A percentile compares a stretch with the other conserved stretches of the same genome.
phyloP scores from a whole-genome alignment of 1,140 invertebrate genomes.

The Drosophila persimilis region DNA sequence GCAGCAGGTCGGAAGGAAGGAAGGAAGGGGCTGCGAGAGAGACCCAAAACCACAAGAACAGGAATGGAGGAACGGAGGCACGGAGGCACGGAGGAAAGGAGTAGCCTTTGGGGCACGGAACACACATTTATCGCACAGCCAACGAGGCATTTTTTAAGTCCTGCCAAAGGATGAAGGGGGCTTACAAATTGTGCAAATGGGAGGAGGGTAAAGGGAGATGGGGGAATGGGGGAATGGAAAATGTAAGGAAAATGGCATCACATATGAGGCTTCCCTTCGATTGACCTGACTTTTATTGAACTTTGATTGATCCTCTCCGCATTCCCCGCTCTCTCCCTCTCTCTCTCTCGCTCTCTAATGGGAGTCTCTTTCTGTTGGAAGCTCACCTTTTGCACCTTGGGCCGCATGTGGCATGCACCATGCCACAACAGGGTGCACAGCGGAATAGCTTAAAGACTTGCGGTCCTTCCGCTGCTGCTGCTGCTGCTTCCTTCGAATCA shows the following conservation, averaged over 20 bases:
- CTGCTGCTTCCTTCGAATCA: conserved; percentile 37
- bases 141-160: conserved; percentile 73
- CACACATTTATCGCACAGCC: conserved; percentile 71
- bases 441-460: too few relatives aligned
- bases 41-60: conserved; percentile 4
- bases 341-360: too few relatives aligned
- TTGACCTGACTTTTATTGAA: conserved; percentile 28
- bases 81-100: conserved; percentile 17
- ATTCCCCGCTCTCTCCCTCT: background rate
- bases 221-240: conserved; percentile 2
- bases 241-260: background rate
- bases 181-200: too few relatives aligned
- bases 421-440: background rate
- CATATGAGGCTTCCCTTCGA: conserved; percentile 18
- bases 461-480: too few relatives aligned
- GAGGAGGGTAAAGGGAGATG: background rate
- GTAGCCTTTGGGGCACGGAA: conserved; percentile 40
- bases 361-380: too few relatives aligned
- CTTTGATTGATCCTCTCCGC: conserved; percentile 27
- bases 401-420: background rate
- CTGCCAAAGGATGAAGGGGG: conserved; percentile 48
- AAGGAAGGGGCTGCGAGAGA: conserved; percentile 10
- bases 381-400: background rate
- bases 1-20: conserved; percentile 3
- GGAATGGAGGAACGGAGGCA: too few relatives aligned